Conservation (phyloP, 2,113 vertebrate species). For the human region GRCh38 chr11:26278501-26279000, state of each 20-base stretch:
- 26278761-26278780: neutral
- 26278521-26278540: neutral
- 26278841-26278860: neutral
- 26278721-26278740: neutral
- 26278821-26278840: neutral
- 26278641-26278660: neutral
- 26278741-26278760: neutral
- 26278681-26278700: neutral
- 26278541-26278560: neutral
- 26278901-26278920: neutral
- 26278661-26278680: neutral
- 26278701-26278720: neutral
- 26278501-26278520: neutral
- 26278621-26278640: neutral
- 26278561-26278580: neutral
- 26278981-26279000: neutral
- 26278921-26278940: neutral
- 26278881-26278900: neutral
- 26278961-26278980: neutral
- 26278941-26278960: neutral
- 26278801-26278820: neutral
- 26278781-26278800: neutral
- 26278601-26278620: neutral
- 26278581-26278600: neutral
- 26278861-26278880: neutral